Conservation (phyloP, 2,797 vertebrate species). For the Garrulus glandarius region DNA sequence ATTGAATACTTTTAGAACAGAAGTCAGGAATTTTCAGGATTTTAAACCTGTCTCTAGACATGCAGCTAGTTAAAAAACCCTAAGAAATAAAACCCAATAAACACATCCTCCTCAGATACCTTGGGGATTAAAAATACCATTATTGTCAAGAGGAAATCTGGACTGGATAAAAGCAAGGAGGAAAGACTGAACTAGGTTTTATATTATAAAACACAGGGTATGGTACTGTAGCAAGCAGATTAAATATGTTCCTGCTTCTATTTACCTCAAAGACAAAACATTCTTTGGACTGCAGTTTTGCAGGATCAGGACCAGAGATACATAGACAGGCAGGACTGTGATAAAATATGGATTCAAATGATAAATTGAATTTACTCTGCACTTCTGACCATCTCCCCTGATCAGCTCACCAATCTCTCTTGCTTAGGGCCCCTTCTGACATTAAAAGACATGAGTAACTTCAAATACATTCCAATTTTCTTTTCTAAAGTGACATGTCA, state of each 20-base stretch:
- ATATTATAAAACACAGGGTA: not conserved
- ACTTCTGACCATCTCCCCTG: not conserved
- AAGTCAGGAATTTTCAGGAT: not conserved
- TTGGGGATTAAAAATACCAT: not conserved
- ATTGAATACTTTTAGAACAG: not conserved
- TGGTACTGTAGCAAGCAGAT: not conserved
- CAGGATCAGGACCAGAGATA: not conserved
- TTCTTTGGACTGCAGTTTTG: not conserved
- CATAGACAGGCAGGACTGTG: not conserved
- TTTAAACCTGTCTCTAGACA: not conserved
- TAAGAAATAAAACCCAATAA: not conserved
- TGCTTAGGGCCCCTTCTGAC: not conserved
- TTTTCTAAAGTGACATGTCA: not conserved
- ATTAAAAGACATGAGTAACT: not conserved
- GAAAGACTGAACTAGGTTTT: not conserved
- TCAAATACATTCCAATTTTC: not conserved
- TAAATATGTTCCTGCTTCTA: not conserved
- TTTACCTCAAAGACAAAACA: not conserved
- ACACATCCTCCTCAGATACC: rapidly evolving
- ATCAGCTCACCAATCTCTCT: not conserved
- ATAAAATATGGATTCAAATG: not conserved
- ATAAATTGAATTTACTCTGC: not conserved
- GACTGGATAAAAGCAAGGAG: not conserved
- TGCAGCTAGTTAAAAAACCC: not conserved
- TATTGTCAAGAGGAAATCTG: not conserved